Evolutionary conservation across 2,113 vertebrate genomes (phyloP).

Genomic region (Galeopterus variegatus): DNA sequence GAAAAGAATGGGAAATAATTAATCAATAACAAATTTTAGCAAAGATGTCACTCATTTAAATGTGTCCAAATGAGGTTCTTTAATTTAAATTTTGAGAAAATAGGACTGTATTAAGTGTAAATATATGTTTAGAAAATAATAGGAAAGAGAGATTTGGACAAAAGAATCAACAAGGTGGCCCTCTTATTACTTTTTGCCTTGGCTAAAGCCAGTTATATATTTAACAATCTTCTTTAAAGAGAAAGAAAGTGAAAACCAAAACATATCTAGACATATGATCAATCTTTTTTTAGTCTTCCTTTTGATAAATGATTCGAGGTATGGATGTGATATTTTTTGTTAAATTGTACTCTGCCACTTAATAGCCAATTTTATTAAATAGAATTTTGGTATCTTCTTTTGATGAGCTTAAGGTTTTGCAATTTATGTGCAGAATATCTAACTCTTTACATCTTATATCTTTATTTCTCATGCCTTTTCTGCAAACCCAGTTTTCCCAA

Average conservation of each 20-base stretch:
- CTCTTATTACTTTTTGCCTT: background rate
- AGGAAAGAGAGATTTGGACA: background rate
- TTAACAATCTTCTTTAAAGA: background rate
- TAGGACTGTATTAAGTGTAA: background rate
- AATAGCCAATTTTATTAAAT: constrained; percentile 55
- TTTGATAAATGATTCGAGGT: constrained; percentile 10
- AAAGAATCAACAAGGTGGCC: background rate
- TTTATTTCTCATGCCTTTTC: background rate
- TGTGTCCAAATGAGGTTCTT: background rate
- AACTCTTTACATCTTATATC: background rate
- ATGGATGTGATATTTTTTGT: background rate
- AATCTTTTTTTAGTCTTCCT: background rate
- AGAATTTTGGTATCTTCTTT: constrained; percentile 39
- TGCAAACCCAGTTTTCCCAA: background rate
- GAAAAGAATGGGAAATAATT: constrained; percentile 3
- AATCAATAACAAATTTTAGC: background rate
- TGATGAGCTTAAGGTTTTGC: constrained; percentile 43
- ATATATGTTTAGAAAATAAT: background rate
- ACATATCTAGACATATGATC: background rate
- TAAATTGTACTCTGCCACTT: constrained; percentile 45
- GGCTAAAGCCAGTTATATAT: background rate
- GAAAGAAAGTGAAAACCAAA: background rate
- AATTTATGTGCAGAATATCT: background rate
- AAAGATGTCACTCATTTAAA: background rate
- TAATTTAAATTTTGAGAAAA: constrained; percentile 13